phyloP scores from a whole-genome alignment of 2,888 invertebrate genomes.

The Protophormia terraenovae region DNA sequence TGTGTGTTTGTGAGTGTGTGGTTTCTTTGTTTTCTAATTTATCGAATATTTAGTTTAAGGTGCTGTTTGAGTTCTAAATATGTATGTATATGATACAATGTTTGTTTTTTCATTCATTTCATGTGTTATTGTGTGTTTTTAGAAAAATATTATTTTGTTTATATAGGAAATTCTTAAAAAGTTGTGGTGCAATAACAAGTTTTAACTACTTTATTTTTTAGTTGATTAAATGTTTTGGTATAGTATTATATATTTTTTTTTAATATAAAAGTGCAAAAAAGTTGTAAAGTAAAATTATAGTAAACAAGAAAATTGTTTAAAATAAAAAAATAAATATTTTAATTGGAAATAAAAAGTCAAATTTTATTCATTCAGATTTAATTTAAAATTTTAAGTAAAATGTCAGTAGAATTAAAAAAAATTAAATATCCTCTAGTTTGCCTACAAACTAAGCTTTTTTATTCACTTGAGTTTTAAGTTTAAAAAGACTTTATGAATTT shows the following conservation, averaged over 20 bases:
- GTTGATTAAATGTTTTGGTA: conserved; percentile 28
- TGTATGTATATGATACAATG: conserved; percentile 4
- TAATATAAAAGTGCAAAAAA: conserved; percentile 44
- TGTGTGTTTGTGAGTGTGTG: conserved; percentile 12
- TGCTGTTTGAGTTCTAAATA: conserved; percentile 23
- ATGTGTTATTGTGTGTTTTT: conserved; percentile 6
- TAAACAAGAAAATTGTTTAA: background rate
- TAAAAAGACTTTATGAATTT: too few relatives aligned
- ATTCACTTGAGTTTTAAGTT: too few relatives aligned
- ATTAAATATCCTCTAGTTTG: too few relatives aligned
- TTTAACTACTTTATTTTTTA: conserved; percentile 50
- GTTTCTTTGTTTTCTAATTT: background rate
- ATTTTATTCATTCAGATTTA: background rate
- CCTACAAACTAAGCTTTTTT: too few relatives aligned
- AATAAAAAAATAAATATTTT: background rate
- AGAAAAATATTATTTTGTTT: background rate
- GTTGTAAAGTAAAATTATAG: background rate
- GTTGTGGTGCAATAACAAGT: conserved; percentile 56
- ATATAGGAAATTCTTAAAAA: conserved; percentile 16
- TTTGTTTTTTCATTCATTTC: too few relatives aligned
- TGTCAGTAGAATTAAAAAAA: conserved; percentile 59
- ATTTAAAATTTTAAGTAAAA: conserved; percentile 35
- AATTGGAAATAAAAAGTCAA: background rate
- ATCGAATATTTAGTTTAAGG: background rate
- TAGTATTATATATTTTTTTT: conserved; percentile 23